Evolutionary conservation across 1,140 invertebrate genomes (phyloP), one percentile per base, ranked within the genome.

Genomic region (Coelopa frigida): DNA sequence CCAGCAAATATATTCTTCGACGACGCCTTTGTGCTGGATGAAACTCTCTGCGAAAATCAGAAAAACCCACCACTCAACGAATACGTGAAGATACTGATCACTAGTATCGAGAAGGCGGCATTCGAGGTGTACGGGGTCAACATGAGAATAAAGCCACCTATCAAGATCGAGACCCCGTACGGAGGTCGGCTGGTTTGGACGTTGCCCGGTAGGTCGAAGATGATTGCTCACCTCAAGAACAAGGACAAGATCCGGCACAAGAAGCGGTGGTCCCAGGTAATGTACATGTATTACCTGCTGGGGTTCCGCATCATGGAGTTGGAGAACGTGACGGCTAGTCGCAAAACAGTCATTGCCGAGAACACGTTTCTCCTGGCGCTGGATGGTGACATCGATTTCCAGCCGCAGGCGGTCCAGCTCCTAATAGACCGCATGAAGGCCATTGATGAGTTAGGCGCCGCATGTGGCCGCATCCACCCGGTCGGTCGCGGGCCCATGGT

Each of bases 201-300:
- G 0, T 71, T 95, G 38, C 91, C 92, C 0, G 90, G 90, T 12
- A 84, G 84, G 56, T 93, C 87, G 20, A 83, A 84, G 59, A 77
- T 95, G 70, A 82, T 86, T 52, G 83, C 85, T 7, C 91, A 95
- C 62, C 64, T 94, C 24, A 94, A 94, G 64, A 89, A 94, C 65
- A 92, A 90, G 58, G 77, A 78, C 33, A 89, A 87, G 63, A 94
- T 95, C 48, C 73, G 91, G 38, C 84, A 90, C 59, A 83, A 87
- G 53, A 87, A 88, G 66, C 73, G 85, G 43, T 87, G 84, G 84
- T 86, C 83, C 46, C 83, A 85, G 70, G 87, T 92, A 5, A 94
- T 94, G 90, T 94, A 94, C 71, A 90, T 95, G 85, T 94, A 94
- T 70, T 94, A 93, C 58, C 72, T 94, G 12, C 73, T 94, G 14